phyloP scores from a whole-genome alignment of 2,888 invertebrate genomes.

The Cremastobaeus sp. region DNA sequence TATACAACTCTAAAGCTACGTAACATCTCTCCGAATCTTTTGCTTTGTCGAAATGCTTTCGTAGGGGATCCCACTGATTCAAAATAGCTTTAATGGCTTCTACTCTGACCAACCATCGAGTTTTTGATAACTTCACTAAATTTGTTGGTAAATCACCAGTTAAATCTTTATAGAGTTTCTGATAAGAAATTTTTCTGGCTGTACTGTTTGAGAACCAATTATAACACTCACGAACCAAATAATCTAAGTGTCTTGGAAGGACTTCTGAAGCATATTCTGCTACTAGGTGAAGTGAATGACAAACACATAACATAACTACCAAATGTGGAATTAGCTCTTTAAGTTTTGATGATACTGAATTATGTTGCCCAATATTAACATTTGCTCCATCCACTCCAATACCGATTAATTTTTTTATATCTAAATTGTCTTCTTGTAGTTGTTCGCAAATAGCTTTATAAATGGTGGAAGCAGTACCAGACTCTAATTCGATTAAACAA shows the following conservation, averaged over 20 bases:
- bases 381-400: constrained; percentile 37
- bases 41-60: constrained; percentile 63
- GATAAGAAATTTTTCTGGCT: no score
- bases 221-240: constrained; percentile 6
- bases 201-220: constrained; percentile 16
- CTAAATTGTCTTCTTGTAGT: constrained; percentile 53
- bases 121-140: background rate
- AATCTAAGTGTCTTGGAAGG: constrained; percentile 20
- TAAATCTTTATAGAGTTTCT: background rate
- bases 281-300: constrained; percentile 4
- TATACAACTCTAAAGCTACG: constrained; percentile 39
- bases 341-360: constrained; percentile 44
- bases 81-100: constrained; percentile 2
- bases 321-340: constrained; percentile 6
- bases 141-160: background rate
- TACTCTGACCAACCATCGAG: background rate
- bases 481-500: constrained; percentile 45
- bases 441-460: constrained; percentile 28
- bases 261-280: constrained; percentile 1
- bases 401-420: constrained; percentile 58
- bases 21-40: constrained; percentile 57
- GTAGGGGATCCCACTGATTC: constrained; percentile 63
- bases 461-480: constrained; percentile 47
- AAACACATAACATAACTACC: constrained; percentile 3
- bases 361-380: constrained; percentile 62